Percentiles rank a stretch among this genome's conserved stretches.
phyloP scores from a whole-genome alignment of 2,113 vertebrate species.

The Gnathonemus echidnorhynchus region DNA sequence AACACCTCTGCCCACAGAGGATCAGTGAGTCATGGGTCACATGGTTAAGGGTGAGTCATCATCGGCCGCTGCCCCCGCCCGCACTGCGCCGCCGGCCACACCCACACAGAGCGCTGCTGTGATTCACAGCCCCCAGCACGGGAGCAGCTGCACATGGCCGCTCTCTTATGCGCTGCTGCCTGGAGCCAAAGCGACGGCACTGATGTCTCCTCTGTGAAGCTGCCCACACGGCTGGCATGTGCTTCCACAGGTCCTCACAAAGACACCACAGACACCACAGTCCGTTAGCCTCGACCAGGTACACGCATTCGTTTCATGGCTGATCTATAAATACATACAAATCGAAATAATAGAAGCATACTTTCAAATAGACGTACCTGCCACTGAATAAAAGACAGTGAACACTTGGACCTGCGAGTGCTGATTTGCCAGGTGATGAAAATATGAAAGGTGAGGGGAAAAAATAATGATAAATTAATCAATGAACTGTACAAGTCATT shows the following conservation, averaged over 20 bases:
- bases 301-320: not conserved
- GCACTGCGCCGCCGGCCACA: conserved; percentile 13
- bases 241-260: not conserved
- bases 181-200: not conserved
- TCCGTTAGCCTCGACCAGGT: not conserved
- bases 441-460: not conserved
- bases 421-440: not conserved
- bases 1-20: conserved; percentile 50
- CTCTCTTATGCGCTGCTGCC: not conserved
- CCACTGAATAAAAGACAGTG: not conserved
- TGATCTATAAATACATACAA: not conserved
- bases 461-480: not conserved
- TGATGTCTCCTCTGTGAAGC: not conserved
- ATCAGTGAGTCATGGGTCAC: conserved; percentile 64
- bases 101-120: conserved; percentile 21
- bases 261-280: not conserved
- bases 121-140: conserved; percentile 27
- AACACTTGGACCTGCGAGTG: not conserved
- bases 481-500: not conserved
- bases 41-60: conserved; percentile 62
- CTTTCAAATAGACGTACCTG: not conserved
- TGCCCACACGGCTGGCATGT: not conserved
- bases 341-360: not conserved
- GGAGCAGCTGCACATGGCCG: not conserved
- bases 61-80: conserved; percentile 36